These are phyloP conservation scores for Alcedo atthis DNA, from an alignment of 2,797 vertebrate genomes.

Conservation along the genomic window DNA sequence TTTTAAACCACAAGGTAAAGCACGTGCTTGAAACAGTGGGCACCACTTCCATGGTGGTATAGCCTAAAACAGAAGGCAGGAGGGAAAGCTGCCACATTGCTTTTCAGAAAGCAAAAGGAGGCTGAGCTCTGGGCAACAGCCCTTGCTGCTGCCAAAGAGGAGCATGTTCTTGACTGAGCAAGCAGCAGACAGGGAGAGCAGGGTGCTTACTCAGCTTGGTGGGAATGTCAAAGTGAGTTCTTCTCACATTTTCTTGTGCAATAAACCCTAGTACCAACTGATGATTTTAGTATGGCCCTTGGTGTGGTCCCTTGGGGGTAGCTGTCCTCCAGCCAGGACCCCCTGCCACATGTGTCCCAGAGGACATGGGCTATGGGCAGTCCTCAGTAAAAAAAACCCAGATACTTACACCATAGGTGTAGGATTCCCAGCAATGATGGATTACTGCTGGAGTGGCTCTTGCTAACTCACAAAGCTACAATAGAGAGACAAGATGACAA, in stretches of 20 bases:
- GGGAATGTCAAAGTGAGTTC: not conserved
- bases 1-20: not conserved
- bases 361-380: not conserved
- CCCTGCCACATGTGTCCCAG: fast-evolving
- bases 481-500: not conserved
- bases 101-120: not conserved
- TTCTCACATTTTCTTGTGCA: not conserved
- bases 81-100: not conserved
- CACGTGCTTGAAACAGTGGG: not conserved
- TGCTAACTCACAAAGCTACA: not conserved
- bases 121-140: not conserved
- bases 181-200: not conserved
- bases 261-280: not conserved
- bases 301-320: not conserved
- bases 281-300: not conserved
- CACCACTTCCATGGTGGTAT: not conserved
- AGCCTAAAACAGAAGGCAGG: not conserved
- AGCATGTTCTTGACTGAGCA: not conserved
- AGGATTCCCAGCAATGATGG: not conserved
- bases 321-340: not conserved
- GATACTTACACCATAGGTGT: not conserved
- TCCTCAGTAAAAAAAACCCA: not conserved
- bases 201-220: not conserved
- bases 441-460: not conserved
- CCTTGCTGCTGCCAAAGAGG: not conserved